These are phyloP conservation scores for Drosophila ironensis DNA, from an alignment of 1,140 invertebrate species.

Conservation along the genomic window DNA sequence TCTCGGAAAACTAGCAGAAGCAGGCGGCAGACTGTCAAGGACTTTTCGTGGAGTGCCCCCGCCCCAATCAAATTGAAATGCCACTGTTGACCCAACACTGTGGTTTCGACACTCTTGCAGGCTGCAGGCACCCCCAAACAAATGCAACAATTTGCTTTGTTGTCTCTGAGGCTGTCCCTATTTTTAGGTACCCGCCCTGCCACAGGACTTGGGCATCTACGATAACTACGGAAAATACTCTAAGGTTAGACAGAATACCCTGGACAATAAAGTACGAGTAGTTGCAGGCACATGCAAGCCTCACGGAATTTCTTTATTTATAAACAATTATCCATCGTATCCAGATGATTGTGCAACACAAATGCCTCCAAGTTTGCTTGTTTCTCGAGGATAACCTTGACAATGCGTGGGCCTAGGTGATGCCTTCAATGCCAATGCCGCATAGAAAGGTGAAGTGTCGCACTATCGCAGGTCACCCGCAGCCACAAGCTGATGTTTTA, in stretches of 20 bases:
- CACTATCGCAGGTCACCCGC: neutral
- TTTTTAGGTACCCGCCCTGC: slow-evolving; percentile 14
- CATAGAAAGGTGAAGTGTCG: slow-evolving; percentile 9
- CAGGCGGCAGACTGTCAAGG: slow-evolving; percentile 5
- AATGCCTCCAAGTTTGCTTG: too few species aligned
- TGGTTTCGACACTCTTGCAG: slow-evolving; percentile 22
- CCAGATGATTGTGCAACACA: too few species aligned
- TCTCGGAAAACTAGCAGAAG: slow-evolving; percentile 6
- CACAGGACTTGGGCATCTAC: too few species aligned
- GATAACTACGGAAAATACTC: too few species aligned
- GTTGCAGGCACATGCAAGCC: too few species aligned
- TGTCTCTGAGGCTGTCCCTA: slow-evolving; percentile 10
- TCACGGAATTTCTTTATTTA: too few species aligned
- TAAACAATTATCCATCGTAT: too few species aligned
- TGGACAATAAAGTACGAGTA: too few species aligned
- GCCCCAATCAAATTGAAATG: slow-evolving; percentile 20
- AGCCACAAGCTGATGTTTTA: neutral
- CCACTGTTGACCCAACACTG: slow-evolving; percentile 16
- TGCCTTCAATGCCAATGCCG: slow-evolving; percentile 31
- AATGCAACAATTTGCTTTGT: slow-evolving; percentile 23
- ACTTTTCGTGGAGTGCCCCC: neutral
- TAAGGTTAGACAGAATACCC: too few species aligned
- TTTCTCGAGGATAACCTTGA: neutral
- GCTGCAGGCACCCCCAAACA: neutral
- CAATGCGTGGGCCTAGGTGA: too few species aligned